phyloP scores from a whole-genome alignment of 2,888 invertebrate species.

The Diarsia dahlii region DNA sequence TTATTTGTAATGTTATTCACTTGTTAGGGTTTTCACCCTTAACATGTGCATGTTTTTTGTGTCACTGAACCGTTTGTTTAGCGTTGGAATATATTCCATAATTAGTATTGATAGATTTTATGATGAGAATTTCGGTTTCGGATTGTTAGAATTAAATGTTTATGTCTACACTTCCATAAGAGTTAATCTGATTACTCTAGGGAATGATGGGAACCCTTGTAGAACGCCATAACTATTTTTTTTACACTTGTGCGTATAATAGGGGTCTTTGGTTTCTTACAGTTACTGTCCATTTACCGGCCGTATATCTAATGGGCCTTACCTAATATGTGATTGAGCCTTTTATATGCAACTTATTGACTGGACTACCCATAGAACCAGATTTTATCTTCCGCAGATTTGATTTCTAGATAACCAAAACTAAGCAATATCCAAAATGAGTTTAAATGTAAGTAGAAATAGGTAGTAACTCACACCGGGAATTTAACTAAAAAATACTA shows the following conservation, averaged over 20 bases:
- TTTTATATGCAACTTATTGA: background rate
- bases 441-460: background rate
- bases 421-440: background rate
- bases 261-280: fast-evolving
- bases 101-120: constrained; percentile 73
- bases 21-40: constrained; percentile 86
- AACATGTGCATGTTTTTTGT: constrained; percentile 86
- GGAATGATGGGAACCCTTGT: background rate
- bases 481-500: background rate
- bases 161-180: no score
- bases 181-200: background rate
- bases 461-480: background rate
- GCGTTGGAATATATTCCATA: constrained; percentile 73
- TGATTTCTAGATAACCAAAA: background rate
- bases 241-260: background rate
- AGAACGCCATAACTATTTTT: background rate
- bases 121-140: constrained; percentile 44
- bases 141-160: constrained; percentile 11
- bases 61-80: constrained; percentile 79
- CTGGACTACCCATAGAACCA: no score
- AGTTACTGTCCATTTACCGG: background rate
- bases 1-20: constrained; percentile 79
- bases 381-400: background rate
- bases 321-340: background rate
- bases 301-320: background rate